These are phyloP conservation scores for Antheraea pernyi DNA, from an alignment of 1,140 invertebrate species.

Conservation along the genomic window DNA sequence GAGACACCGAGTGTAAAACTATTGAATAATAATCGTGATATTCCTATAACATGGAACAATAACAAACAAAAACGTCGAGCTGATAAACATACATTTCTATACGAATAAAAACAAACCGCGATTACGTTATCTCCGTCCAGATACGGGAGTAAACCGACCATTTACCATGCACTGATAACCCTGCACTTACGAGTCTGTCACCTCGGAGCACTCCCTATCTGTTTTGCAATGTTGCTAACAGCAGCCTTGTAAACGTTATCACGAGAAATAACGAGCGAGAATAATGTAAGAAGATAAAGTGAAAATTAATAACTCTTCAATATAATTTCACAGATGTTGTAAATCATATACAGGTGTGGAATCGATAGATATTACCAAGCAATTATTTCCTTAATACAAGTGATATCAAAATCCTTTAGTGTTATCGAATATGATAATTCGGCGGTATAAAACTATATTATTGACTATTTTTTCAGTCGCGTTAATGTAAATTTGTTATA, in stretches of 20 bases:
- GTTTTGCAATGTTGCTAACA: constrained; percentile 63
- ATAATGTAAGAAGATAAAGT: constrained; percentile 45
- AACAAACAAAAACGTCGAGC: background rate
- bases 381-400: too few relatives aligned
- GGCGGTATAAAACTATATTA: too few relatives aligned
- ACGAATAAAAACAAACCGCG: constrained; percentile 30
- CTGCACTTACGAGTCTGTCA: constrained; percentile 52
- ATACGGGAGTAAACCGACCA: constrained; percentile 48
- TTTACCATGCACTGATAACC: constrained; percentile 57
- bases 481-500: too few relatives aligned
- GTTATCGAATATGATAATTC: too few relatives aligned
- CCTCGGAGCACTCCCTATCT: constrained; percentile 46
- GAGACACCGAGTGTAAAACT: too few relatives aligned
- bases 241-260: background rate
- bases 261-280: background rate
- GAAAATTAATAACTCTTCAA: constrained; percentile 43
- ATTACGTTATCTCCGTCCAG: constrained; percentile 44
- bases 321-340: constrained; percentile 10
- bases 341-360: background rate
- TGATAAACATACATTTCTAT: background rate
- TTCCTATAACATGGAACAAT: background rate
- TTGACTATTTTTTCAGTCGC: too few relatives aligned
- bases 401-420: too few relatives aligned
- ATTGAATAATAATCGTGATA: background rate
- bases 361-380: too few relatives aligned